A percentile compares a stretch with the other conserved stretches of the same genome.
phyloP scores from a whole-genome alignment of 2,888 invertebrate species.

The Ganaspis brasiliensis region DNA sequence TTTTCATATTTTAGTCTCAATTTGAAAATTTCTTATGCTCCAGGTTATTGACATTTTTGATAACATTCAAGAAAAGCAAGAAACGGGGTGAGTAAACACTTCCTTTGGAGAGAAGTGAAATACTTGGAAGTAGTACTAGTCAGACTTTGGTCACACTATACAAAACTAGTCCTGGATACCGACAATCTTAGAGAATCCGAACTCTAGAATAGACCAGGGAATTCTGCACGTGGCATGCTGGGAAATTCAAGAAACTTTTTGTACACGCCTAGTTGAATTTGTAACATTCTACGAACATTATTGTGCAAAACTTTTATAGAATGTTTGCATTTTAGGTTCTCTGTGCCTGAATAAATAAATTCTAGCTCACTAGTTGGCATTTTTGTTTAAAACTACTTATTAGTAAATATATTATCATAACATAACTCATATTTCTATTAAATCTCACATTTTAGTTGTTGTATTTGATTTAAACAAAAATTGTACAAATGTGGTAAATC shows the following conservation, averaged over 20 bases:
- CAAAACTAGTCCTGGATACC: slow-evolving; percentile 11
- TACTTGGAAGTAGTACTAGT: neutral
- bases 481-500: neutral
- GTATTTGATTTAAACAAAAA: no score
- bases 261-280: slow-evolving; percentile 8
- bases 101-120: neutral
- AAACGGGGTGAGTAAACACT: neutral
- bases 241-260: slow-evolving; percentile 9
- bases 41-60: no score
- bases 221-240: slow-evolving; percentile 11
- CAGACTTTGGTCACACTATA: slow-evolving; percentile 4
- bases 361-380: no score
- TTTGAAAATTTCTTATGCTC: no score
- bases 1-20: no score
- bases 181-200: slow-evolving; percentile 8
- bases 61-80: neutral
- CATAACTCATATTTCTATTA: no score
- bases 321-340: neutral
- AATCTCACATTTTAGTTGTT: no score
- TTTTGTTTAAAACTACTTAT: no score
- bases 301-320: neutral
- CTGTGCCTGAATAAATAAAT: no score
- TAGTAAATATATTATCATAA: no score
- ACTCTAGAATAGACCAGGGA: slow-evolving; percentile 1
- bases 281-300: neutral